Conservation (phyloP, 2,797 vertebrate genomes). For the Eulemur mongoz region DNA sequence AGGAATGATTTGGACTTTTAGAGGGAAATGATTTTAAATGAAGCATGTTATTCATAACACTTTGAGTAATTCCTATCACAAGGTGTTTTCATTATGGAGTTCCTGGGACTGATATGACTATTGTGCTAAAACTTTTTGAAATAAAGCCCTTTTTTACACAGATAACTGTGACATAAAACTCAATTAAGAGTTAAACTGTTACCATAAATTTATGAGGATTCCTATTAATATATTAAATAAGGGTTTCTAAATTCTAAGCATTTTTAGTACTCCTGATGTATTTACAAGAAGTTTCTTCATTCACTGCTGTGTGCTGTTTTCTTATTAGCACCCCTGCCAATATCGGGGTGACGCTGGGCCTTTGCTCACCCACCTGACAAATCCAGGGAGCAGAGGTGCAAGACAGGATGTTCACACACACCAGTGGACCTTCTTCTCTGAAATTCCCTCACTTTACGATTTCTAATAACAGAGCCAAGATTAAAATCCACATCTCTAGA, state of each 20-base stretch:
- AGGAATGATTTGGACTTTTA: background rate
- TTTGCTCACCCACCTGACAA: background rate
- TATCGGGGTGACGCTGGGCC: accelerated
- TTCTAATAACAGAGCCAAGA: background rate
- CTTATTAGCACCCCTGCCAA: too few species aligned
- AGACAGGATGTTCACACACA: too few species aligned
- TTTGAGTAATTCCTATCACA: too few species aligned
- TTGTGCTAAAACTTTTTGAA: background rate
- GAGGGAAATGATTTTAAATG: background rate
- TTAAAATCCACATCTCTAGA: background rate
- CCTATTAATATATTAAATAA: background rate
- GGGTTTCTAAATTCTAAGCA: background rate
- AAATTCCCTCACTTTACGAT: background rate
- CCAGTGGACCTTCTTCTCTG: background rate
- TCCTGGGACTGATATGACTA: background rate
- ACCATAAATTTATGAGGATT: background rate
- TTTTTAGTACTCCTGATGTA: background rate
- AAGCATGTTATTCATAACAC: too few species aligned
- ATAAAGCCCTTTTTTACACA: background rate
- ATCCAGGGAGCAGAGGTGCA: background rate
- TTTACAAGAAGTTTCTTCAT: background rate
- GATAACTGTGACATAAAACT: background rate
- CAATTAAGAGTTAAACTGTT: background rate
- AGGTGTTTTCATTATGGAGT: background rate
- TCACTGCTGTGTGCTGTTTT: background rate